Conservation (phyloP, 2,888 invertebrate genomes). For the Ophion slaviceki region DNA sequence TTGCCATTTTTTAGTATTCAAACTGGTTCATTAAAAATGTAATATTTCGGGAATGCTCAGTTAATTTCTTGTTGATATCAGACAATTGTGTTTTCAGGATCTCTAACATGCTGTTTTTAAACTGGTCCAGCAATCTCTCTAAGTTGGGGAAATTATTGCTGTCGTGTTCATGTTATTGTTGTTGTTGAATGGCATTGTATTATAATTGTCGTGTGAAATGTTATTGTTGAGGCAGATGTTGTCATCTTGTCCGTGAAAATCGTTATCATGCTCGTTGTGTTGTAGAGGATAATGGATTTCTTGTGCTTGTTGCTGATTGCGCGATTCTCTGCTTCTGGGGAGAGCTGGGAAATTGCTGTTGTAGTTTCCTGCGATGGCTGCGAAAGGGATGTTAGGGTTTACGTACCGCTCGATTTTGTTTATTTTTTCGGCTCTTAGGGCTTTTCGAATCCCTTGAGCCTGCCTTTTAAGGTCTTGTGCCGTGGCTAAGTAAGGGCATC, state of each 20-base stretch:
- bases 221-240: not conserved
- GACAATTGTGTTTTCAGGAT: not conserved
- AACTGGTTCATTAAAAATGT: not conserved
- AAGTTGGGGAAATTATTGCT: not conserved
- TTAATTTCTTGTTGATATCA: not conserved
- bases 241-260: not conserved
- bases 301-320: not conserved
- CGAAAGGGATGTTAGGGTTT: not conserved
- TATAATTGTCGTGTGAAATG: not conserved
- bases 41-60: not conserved
- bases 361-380: not conserved
- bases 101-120: conserved; percentile 1
- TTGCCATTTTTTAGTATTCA: not conserved
- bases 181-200: not conserved
- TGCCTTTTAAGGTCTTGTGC: conserved; percentile 6
- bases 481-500: not conserved
- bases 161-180: not conserved
- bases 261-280: not conserved
- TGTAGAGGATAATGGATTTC: not conserved
- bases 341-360: conserved; percentile 8
- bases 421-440: conserved; percentile 1
- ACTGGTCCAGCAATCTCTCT: not conserved
- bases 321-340: not conserved
- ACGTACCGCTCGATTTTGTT: conserved; percentile 1
- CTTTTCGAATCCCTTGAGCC: conserved; percentile 3